Base-by-base conservation (phyloP, 2,113 vertebrate genomes). In the Pterocles burchelli region DNA sequence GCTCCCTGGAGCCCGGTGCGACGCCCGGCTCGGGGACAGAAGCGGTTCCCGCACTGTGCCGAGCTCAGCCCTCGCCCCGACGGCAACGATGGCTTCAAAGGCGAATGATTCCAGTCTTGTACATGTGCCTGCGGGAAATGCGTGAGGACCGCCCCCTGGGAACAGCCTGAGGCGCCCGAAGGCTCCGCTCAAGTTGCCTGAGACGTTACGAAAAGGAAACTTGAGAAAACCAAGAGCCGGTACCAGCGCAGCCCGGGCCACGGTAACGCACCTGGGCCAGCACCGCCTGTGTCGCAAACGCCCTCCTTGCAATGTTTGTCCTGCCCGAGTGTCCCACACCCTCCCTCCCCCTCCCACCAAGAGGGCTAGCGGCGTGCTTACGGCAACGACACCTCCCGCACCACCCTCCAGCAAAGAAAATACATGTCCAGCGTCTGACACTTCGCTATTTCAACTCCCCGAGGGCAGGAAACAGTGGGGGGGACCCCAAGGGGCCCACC, bases 351-450 rank as follows among this genome's bases (percentile, higher is more conserved):
- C 18, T 31, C 15, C 18, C 24, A 3, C 24, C 12, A 1, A 13
- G 46, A 55, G 38, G 41, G 46, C 14, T 4, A 33, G 51, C 11
- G 17, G 28, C 15, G 33, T 21, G 34, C 6, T 34, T 34, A 28
- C 2, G 9, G 46, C 36, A 68, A 33, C 5, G 24, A 12, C 59
- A 15, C 12, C 7, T 41, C 36, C 17, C 20, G 41, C 51, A 45
- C 24, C 45, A 6, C 48, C 34, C 49, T 36, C 17, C 59, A 38
- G 63, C 13, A 55, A 28, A 38, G 33, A 54, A 76, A 73, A 52
- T 3, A 5, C 3, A 4, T 13, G 43, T 34, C 17, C 22, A 29
- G 46, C 2, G 0, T 6, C 63, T 41, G 46, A 36, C 54, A 19
- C 31, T 13, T n/a, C 34, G 3, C 31, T 51, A 66, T 49, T 89